Base-by-base conservation (phyloP, 2,797 vertebrate genomes). In the Rhinophrynus dorsalis region DNA sequence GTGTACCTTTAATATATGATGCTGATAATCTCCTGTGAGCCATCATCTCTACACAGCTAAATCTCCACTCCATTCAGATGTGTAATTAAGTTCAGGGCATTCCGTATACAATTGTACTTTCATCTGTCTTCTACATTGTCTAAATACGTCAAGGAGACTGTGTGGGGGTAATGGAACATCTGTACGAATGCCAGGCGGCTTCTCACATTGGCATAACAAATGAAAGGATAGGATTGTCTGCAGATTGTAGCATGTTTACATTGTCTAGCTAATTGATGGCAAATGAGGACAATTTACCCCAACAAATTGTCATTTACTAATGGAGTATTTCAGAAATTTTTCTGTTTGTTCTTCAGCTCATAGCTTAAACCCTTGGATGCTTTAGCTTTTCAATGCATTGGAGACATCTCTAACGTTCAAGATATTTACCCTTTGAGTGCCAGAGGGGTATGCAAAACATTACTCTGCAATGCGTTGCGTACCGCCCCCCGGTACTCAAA, bases 61-160 rank as follows among this genome's bases (percentile, higher is more conserved):
- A 4, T 27, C 23, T 13, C 26, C 12, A 50, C 13, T 50, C 47
- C 47, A 47, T 47, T 47, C 23, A 20, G 15, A 21, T 47, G 44
- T 9, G 18, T 23, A 47, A 47, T 47, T 23, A 47, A 21, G 12
- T 44, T 6, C 18, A 47, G 6, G 26, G 6, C 55, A 12, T 42
- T 40, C 35, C 55, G 26, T 27, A 18, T 58, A 42, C n/a, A 40
- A n/a, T 24, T 9, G 18, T 27, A 15, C 37, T 60, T 60, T 60
- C 38, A 60, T 44, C 38, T 45, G 37, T 17, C 24, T 44, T 5
- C 27, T 45, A 12, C 9, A 9, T 2, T 30, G 15, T 54, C 6
- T 18, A 54, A 32, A 54, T 18, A 30, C 26, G 8, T 47, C 44
- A 13, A 6, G 23, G 47, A 51, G 27, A 15, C 10, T 23, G 24